phyloP scores from a whole-genome alignment of 2,113 vertebrate species.

The Syrrhaptes paradoxus region DNA sequence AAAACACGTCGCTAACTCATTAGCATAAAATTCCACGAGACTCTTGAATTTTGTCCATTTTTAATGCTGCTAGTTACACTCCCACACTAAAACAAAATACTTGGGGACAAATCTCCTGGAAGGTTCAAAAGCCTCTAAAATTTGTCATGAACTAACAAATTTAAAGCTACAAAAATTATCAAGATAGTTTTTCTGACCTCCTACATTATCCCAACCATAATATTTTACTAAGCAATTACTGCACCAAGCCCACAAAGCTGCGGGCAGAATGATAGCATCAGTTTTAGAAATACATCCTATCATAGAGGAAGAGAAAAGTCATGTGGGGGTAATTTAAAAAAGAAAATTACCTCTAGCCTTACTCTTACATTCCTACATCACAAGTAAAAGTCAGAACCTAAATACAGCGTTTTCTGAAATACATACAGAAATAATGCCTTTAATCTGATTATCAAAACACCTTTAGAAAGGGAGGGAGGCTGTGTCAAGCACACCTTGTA shows the following conservation, averaged over 20 bases:
- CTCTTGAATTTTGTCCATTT: background rate
- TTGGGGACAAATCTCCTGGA: background rate
- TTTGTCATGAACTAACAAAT: background rate
- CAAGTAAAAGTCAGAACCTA: background rate
- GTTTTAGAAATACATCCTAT: background rate
- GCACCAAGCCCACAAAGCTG: background rate
- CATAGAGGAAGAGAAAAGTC: background rate
- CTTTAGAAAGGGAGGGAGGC: background rate
- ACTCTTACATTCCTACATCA: background rate
- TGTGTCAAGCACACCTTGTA: background rate
- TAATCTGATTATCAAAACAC: background rate
- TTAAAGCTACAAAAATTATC: background rate
- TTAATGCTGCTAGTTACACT: background rate
- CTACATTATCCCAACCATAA: fast-evolving
- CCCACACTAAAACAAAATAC: fast-evolving
- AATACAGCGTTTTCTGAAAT: background rate
- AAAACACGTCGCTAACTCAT: background rate
- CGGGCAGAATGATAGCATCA: background rate
- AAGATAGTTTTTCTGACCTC: background rate
- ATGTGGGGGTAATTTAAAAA: background rate
- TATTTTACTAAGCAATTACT: background rate
- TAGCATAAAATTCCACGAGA: background rate
- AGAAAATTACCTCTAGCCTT: background rate
- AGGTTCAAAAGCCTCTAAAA: background rate
- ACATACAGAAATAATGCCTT: background rate